A percentile compares a stretch with the other conserved stretches of the same genome.
Conservation (phyloP, 2,888 invertebrate genomes). For the Eledona agricola region DNA sequence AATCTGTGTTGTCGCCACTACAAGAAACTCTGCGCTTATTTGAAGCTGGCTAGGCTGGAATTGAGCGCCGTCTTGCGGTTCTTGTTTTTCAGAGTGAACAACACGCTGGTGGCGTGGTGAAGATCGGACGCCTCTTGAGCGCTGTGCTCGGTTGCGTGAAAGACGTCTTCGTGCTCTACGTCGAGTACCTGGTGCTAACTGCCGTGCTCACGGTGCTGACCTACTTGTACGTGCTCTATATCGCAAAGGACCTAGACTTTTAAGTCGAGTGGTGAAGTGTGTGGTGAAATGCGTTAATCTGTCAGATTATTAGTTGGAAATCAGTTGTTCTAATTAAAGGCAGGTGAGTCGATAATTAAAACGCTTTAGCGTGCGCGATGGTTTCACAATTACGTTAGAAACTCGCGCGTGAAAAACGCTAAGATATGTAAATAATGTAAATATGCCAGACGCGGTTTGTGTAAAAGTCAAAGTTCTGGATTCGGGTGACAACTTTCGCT, state of each 20-base stretch:
- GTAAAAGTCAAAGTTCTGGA: conserved; percentile 34
- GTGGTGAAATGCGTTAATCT: conserved; percentile 48
- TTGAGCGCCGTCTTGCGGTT: conserved; percentile 46
- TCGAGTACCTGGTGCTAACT: conserved; percentile 40
- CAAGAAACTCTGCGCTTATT: conserved; percentile 19
- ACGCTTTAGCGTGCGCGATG: conserved; percentile 20
- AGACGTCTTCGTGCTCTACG: conserved; percentile 41
- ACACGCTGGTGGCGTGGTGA: conserved; percentile 16
- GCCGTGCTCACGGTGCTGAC: conserved; percentile 37
- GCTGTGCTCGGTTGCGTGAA: conserved; percentile 16
- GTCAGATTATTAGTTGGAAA: conserved; percentile 41
- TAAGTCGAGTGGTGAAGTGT: conserved; percentile 36
- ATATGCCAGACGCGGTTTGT: conserved; percentile 29
- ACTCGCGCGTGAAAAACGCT: background rate
- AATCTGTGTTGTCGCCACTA: conserved; percentile 13
- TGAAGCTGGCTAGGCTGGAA: conserved; percentile 35
- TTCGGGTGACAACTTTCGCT: conserved; percentile 27
- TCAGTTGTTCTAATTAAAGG: conserved; percentile 45
- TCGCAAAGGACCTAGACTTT: conserved; percentile 26
- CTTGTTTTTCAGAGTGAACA: conserved; percentile 41
- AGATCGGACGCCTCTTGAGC: conserved; percentile 7
- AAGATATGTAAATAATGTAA: conserved; percentile 8
- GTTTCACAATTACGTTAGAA: conserved; percentile 34
- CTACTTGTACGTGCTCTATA: conserved; percentile 42
- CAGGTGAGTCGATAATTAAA: conserved; percentile 39